These are phyloP conservation scores for Gallinago jamesoni DNA, from an alignment of 2,113 vertebrate species.

Conservation along the genomic window DNA sequence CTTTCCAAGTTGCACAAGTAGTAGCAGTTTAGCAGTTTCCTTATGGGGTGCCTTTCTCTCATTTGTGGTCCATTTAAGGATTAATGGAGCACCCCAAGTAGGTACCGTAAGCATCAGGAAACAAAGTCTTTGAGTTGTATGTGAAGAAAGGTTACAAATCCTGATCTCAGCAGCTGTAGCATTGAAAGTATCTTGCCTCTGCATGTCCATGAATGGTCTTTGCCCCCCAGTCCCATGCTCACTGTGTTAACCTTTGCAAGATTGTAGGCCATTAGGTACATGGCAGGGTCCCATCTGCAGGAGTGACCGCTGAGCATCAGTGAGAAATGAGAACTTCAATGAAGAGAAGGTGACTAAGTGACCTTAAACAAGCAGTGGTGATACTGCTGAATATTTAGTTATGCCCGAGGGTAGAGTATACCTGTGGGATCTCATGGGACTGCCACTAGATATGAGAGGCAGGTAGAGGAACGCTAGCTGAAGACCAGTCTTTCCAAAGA, in stretches of 20 bases:
- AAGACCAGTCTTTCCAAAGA: neutral
- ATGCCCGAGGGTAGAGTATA: neutral
- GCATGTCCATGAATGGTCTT: neutral
- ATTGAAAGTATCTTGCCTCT: neutral
- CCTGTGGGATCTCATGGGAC: neutral
- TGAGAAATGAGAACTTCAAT: neutral
- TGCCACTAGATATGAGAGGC: neutral
- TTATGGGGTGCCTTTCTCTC: neutral
- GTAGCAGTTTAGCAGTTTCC: neutral
- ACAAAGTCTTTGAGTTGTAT: neutral
- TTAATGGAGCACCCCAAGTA: neutral
- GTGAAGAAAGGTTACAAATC: neutral
- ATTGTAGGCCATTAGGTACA: neutral
- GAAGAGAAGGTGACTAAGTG: neutral
- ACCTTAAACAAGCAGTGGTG: neutral
- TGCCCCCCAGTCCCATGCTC: rapidly evolving
- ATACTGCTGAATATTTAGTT: neutral
- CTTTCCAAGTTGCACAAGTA: neutral
- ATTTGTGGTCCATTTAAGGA: neutral
- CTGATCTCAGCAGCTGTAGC: neutral
- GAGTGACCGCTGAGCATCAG: neutral
- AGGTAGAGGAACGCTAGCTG: neutral
- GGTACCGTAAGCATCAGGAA: neutral
- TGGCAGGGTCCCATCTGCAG: neutral
- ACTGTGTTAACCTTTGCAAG: neutral